Base-by-base conservation (phyloP, 1,140 invertebrate species). In the Heliconius nattereri region DNA sequence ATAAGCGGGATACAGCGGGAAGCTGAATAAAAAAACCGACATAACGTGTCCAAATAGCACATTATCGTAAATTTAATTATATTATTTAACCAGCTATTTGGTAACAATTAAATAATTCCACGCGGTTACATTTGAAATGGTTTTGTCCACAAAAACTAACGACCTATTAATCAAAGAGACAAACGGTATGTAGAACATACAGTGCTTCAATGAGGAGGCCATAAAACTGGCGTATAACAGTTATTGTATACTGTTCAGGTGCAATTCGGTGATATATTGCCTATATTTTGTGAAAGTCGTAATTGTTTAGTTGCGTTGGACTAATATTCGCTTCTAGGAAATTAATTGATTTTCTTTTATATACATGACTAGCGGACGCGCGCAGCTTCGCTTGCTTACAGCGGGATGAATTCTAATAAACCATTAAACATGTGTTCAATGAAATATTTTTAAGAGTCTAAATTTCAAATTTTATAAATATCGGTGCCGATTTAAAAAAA, bases 161-260 rank as follows among this genome's bases (percentile, higher is more conserved):
- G 35, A 76, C 40, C 78, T 9, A 80, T 80, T 80, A 80, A 80
- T 80, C 78, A 76, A 73, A 76, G 75, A 73, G 49, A 60, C 70
- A 76, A 76, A 76, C 11, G 72, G 19, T 72, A 77, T 77, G 75
- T 76, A 66, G 75, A 77, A 52, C 75, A 77, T 80, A 80, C 73
- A 80, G 75, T 80, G 71, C 73, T 80, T 73, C 79, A 89, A 86
- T 89, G 86, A 90, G 89, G 85, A 83, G 81, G 82, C 87, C 77
- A 89, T 89, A 90, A 90, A 90, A 88, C 83, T 76, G 84, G 54
- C 82, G 80, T 84, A 85, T 75, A 76, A 87, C 85, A 86, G 87
- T 86, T 87, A 90, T 90, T 88, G 40, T 40, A 11, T 45, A 88
- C 87, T 81, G 89, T 90, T 85, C 89, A 90, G 89, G 89, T 90